A percentile compares a stretch with the other conserved stretches of the same genome.
Conservation (phyloP, 2,888 invertebrate species). For the Drosophila incognita region DNA sequence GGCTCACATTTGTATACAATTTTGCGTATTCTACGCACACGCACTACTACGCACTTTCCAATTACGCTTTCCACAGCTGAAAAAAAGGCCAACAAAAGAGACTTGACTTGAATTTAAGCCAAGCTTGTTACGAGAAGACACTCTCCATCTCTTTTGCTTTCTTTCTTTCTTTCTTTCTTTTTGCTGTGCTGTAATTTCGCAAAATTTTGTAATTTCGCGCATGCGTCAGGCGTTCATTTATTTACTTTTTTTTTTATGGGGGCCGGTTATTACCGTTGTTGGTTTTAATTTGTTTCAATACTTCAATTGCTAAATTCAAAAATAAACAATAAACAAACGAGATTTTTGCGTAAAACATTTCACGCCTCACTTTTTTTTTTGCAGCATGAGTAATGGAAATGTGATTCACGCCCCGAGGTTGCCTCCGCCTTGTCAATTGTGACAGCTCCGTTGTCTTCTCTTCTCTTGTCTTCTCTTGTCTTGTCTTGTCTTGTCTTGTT, state of each 20-base stretch:
- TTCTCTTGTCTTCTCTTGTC: background rate
- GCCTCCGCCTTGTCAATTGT: conserved; percentile 64
- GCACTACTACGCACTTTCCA: conserved; percentile 32
- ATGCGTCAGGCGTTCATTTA: conserved; percentile 56
- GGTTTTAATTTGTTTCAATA: conserved; percentile 18
- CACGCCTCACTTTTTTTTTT: conserved; percentile 30
- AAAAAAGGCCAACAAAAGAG: background rate
- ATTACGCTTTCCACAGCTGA: conserved; percentile 6
- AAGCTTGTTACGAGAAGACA: conserved; percentile 14
- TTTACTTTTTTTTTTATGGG: background rate
- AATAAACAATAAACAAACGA: conserved; percentile 54
- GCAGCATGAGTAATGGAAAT: conserved; percentile 62
- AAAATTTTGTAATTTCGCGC: conserved; percentile 68
- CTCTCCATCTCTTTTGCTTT: conserved; percentile 12
- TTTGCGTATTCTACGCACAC: conserved; percentile 42
- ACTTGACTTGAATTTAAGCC: conserved; percentile 32
- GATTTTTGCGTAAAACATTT: conserved; percentile 44
- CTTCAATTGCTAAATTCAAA: conserved; percentile 55
- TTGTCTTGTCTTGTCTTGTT: background rate
- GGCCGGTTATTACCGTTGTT: conserved; percentile 54
- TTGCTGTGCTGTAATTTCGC: conserved; percentile 70
- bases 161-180: background rate
- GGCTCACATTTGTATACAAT: conserved; percentile 3
- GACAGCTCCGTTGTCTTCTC: conserved; percentile 48
- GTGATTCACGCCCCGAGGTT: conserved; percentile 59